Evolutionary conservation across 2,888 invertebrate species (phyloP).

Genomic region (Ichneumoninae sp.): DNA sequence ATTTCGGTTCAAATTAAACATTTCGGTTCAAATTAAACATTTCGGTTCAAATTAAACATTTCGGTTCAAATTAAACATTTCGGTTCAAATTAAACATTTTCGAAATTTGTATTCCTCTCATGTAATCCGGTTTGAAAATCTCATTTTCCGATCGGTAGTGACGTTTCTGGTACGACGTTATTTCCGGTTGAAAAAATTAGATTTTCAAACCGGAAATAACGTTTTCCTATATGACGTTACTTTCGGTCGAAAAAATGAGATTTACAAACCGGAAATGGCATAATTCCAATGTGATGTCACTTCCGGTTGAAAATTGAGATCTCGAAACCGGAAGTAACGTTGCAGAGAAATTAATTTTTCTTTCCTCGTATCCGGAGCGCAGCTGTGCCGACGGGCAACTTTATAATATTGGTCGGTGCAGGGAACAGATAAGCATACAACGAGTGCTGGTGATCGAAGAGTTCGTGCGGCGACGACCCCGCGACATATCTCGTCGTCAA

Average conservation of each 20-base stretch:
- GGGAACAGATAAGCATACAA: constrained; percentile 7
- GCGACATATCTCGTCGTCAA: constrained; percentile 58
- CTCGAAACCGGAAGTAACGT: too few relatives aligned
- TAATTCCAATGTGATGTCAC: too few relatives aligned
- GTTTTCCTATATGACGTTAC: too few relatives aligned
- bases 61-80: neutral
- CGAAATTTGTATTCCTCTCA: neutral
- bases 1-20: neutral
- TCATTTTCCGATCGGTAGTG: too few relatives aligned
- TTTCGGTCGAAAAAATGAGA: neutral
- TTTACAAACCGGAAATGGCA: neutral
- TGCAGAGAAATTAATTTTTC: constrained; percentile 15
- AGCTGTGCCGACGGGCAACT: neutral
- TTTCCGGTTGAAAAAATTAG: neutral
- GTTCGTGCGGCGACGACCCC: constrained; percentile 33
- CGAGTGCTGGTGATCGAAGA: constrained; percentile 5
- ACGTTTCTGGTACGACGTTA: too few relatives aligned
- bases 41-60: too few relatives aligned
- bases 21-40: neutral
- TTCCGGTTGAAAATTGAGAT: too few relatives aligned
- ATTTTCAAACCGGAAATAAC: neutral
- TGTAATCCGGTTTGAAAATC: neutral
- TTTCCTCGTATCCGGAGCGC: constrained; percentile 1
- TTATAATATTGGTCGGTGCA: neutral
- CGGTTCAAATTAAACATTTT: neutral